Conservation (phyloP, 2,888 invertebrate species). For the Ptilodon capucinus region DNA sequence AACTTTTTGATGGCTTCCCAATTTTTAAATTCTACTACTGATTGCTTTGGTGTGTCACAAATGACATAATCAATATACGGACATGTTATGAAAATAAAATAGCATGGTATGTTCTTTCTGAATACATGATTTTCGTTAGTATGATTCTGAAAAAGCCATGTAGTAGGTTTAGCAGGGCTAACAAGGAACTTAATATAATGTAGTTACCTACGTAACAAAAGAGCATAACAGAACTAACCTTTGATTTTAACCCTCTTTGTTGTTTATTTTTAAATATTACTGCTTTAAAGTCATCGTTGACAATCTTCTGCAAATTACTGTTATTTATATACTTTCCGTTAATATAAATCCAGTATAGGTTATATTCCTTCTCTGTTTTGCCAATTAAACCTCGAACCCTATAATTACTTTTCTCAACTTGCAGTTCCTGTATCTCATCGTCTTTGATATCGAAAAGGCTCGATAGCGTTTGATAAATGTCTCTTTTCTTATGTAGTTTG, state of each 20-base stretch:
- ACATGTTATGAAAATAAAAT: slow-evolving; percentile 81
- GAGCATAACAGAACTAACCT: too few species aligned
- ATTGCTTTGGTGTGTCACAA: slow-evolving; percentile 68
- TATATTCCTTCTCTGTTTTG: slow-evolving; percentile 43
- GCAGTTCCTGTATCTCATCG: slow-evolving; percentile 60
- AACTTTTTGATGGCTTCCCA: slow-evolving; percentile 67
- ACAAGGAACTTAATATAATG: too few species aligned
- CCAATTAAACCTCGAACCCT: slow-evolving; percentile 82
- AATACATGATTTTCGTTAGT: slow-evolving; percentile 32
- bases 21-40: slow-evolving; percentile 80
- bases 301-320: slow-evolving; percentile 61
- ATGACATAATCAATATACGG: slow-evolving; percentile 80
- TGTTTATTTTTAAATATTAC: slow-evolving; percentile 14
- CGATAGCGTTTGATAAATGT: slow-evolving; percentile 77
- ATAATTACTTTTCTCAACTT: slow-evolving; percentile 69
- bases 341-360: slow-evolving; percentile 83
- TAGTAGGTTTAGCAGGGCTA: too few species aligned
- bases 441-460: slow-evolving; percentile 56
- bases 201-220: too few species aligned
- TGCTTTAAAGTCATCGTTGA: slow-evolving; percentile 45
- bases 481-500: slow-evolving; percentile 81
- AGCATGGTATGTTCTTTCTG: slow-evolving; percentile 58
- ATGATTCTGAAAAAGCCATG: slow-evolving; percentile 31
- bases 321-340: slow-evolving; percentile 83
- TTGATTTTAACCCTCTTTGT: slow-evolving; percentile 35